Percentiles rank a stretch among this genome's conserved stretches.
phyloP scores from a whole-genome alignment of 1,140 invertebrate species.

The Lepeophtheirus salmonis region DNA sequence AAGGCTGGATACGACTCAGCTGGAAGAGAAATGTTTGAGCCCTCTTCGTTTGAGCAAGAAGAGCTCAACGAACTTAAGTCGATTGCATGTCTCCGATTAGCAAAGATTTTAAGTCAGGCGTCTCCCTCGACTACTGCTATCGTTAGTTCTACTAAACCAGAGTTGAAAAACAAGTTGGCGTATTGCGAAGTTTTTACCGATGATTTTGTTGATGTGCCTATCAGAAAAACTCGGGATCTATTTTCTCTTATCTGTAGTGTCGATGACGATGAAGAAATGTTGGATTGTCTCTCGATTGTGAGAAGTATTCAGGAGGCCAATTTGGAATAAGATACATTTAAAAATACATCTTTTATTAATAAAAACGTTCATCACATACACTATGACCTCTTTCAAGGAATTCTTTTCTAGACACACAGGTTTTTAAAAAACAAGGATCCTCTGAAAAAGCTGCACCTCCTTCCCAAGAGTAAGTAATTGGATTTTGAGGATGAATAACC shows the following conservation, averaged over 20 bases:
- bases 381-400: constrained; percentile 66
- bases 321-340: neutral
- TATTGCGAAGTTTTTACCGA: neutral
- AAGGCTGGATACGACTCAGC: neutral
- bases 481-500: constrained; percentile 34
- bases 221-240: neutral
- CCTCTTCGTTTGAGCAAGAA: neutral
- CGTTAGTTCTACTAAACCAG: neutral
- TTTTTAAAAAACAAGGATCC: constrained; percentile 48
- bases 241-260: neutral
- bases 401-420: constrained; percentile 56
- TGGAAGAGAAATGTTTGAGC: neutral
- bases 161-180: neutral
- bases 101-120: neutral
- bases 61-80: neutral
- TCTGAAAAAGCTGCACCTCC: constrained; percentile 55
- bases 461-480: constrained; percentile 65
- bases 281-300: neutral
- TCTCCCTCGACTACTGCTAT: neutral
- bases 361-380: constrained; percentile 46
- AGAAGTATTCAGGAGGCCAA: neutral
- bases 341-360: constrained; percentile 24
- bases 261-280: neutral
- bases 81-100: neutral
- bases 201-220: neutral